Evolutionary conservation across 2,113 vertebrate species (phyloP).

Genomic region (Semicossyphus pulcher): DNA sequence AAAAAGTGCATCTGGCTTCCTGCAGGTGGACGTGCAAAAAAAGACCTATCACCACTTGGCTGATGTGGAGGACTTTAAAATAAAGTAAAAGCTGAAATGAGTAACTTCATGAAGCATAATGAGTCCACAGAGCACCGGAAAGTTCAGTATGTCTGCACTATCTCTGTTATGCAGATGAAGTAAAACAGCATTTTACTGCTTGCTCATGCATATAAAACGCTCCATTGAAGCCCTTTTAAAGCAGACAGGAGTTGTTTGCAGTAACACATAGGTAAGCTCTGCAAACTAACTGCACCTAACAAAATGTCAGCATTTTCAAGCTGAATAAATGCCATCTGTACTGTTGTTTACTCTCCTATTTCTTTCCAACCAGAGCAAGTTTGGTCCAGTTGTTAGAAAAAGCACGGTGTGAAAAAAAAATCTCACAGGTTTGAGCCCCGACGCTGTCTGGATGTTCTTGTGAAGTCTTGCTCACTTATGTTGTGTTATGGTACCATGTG

Average conservation of each 20-base stretch:
- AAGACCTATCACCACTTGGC: conserved; percentile 12
- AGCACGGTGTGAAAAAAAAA: not conserved
- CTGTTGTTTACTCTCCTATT: not conserved
- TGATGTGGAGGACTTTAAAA: conserved; percentile 24
- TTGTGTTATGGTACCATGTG: not conserved
- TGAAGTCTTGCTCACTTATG: too few relatives aligned
- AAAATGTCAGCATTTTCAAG: conserved; percentile 31
- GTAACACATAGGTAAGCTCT: not conserved
- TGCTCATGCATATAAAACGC: conserved; percentile 37
- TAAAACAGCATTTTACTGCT: conserved; percentile 31
- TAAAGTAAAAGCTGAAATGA: conserved; percentile 25
- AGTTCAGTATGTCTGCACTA: conserved; percentile 20
- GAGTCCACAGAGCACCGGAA: conserved; percentile 9
- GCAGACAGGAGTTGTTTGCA: conserved; percentile 7
- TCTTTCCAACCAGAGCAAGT: not conserved
- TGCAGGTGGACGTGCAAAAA: conserved; percentile 43
- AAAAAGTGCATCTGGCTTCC: conserved; percentile 68
- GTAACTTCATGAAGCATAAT: conserved; percentile 35
- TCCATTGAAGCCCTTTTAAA: conserved; percentile 24
- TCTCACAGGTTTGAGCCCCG: not conserved
- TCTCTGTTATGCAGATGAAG: conserved; percentile 48
- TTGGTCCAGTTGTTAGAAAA: not conserved
- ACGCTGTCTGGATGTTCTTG: not conserved
- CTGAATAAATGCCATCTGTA: not conserved
- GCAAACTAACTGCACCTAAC: not conserved